These are phyloP conservation scores for Scolopax rusticola DNA, from an alignment of 2,797 vertebrate genomes.

Conservation along the genomic window DNA sequence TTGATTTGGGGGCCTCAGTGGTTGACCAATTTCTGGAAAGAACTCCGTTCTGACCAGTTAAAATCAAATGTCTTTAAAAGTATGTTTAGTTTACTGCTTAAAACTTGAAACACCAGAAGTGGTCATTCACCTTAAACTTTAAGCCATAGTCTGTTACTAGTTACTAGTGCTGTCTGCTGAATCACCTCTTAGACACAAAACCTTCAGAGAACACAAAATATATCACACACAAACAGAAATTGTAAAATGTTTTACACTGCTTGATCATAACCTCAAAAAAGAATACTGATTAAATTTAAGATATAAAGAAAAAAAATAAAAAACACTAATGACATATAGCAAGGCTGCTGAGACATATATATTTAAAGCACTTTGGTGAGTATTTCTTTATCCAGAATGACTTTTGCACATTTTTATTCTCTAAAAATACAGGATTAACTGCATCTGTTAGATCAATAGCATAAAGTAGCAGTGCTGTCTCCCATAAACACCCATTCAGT, in stretches of 20 bases:
- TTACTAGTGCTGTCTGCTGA: background rate
- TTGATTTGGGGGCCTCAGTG: background rate
- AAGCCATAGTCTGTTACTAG: background rate
- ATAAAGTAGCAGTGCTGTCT: background rate
- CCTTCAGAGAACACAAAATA: background rate
- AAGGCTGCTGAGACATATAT: constrained; percentile 34
- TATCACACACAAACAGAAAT: background rate
- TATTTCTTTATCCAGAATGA: background rate
- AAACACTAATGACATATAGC: background rate
- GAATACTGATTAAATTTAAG: constrained; percentile 39
- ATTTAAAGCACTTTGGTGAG: constrained; percentile 19
- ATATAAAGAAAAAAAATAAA: constrained; percentile 14
- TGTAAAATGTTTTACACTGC: constrained; percentile 19
- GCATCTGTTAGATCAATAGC: constrained; percentile 40
- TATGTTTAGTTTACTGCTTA: background rate
- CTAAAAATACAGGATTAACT: constrained; percentile 47
- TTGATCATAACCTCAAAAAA: constrained; percentile 44
- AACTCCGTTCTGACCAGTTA: background rate
- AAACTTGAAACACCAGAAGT: background rate
- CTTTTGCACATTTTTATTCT: constrained; percentile 2
- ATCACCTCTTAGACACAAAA: background rate
- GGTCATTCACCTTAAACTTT: background rate
- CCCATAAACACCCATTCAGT: background rate
- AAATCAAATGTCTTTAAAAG: background rate
- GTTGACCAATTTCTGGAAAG: background rate